phyloP scores from a whole-genome alignment of 2,797 vertebrate genomes.

The Todus mexicanus region DNA sequence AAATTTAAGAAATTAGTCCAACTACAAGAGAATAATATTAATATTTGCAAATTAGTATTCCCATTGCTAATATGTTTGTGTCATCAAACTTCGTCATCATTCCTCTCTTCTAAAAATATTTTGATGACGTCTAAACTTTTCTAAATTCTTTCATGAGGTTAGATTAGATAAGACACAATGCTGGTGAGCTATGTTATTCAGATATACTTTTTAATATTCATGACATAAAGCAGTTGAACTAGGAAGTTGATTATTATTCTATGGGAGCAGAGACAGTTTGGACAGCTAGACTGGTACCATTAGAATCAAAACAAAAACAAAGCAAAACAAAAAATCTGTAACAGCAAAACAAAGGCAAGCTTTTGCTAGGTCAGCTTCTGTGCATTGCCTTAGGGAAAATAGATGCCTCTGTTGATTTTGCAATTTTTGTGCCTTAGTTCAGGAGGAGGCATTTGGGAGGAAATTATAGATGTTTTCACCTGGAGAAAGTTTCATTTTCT shows the following conservation, averaged over 20 bases:
- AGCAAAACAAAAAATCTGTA: slow-evolving; percentile 48
- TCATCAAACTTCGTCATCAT: neutral
- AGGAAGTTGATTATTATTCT: slow-evolving; percentile 70
- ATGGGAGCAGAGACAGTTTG: slow-evolving; percentile 61
- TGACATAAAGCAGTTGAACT: slow-evolving; percentile 63
- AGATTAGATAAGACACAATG: neutral
- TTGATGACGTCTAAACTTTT: neutral
- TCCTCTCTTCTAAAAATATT: neutral
- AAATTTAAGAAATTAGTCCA: neutral
- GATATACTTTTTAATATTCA: slow-evolving; percentile 64
- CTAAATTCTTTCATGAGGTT: neutral
- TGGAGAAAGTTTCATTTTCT: slow-evolving; percentile 10
- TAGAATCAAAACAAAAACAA: slow-evolving; percentile 52
- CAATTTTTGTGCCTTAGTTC: neutral
- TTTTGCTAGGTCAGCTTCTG: slow-evolving; percentile 62
- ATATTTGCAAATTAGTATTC: neutral
- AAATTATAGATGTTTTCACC: neutral
- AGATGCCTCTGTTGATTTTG: slow-evolving; percentile 28
- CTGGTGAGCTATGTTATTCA: neutral
- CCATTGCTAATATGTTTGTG: neutral
- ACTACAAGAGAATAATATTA: neutral
- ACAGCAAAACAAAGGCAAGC: slow-evolving; percentile 52
- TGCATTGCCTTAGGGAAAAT: neutral
- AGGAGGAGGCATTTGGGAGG: neutral
- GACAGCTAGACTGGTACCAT: slow-evolving; percentile 52